Percentiles rank a stretch among this genome's conserved stretches.
phyloP scores from a whole-genome alignment of 1,140 invertebrate species.

The Platyscapa corneri region DNA sequence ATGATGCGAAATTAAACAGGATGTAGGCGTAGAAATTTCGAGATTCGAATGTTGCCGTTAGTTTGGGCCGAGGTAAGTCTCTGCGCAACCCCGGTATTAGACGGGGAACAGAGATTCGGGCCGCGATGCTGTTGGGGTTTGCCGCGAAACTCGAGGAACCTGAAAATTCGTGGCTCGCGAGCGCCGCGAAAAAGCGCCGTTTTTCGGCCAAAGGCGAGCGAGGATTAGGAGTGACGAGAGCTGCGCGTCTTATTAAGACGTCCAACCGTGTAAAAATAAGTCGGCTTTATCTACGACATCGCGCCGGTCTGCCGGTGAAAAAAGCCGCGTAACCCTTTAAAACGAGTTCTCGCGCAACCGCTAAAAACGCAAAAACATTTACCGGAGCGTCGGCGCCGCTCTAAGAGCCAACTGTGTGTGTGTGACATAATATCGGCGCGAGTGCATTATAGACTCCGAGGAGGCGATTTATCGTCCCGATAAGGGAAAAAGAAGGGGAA shows the following conservation, averaged over 20 bases:
- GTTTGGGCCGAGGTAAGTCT: neutral
- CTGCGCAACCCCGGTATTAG: neutral
- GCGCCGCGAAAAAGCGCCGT: no score
- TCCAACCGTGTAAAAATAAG: neutral
- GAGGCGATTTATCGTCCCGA: conserved; percentile 28
- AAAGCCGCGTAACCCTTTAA: neutral
- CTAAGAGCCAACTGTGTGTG: neutral
- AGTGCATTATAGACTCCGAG: neutral
- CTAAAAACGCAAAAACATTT: neutral
- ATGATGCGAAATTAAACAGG: neutral
- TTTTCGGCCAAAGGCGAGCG: no score
- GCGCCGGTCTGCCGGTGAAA: neutral
- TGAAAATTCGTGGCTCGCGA: neutral
- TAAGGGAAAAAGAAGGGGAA: neutral
- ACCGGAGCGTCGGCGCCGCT: neutral
- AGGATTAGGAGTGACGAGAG: no score
- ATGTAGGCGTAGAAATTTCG: neutral
- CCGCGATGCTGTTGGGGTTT: neutral
- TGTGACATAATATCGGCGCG: conserved; percentile 23
- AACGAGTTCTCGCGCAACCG: neutral
- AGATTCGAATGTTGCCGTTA: neutral
- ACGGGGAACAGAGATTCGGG: neutral
- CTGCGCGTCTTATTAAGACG: conserved; percentile 6
- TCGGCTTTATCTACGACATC: neutral
- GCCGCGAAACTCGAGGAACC: neutral